Evolutionary conservation across 2,797 vertebrate species (phyloP), one percentile per base, ranked within the genome.

Genomic region (Huso huso): DNA sequence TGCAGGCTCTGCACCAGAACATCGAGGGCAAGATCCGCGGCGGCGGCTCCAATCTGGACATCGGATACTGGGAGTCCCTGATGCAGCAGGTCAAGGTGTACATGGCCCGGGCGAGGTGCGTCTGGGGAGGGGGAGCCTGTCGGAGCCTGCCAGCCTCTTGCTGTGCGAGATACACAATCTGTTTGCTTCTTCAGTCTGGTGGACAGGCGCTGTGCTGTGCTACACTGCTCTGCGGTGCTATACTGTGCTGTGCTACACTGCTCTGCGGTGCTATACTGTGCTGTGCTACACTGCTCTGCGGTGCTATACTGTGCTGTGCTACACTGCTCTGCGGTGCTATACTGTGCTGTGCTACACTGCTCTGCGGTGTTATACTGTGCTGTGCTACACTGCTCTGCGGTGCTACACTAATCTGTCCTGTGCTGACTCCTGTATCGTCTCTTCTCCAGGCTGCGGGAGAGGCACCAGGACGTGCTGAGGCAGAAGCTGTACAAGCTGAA

Each of bases 401-500:
- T 37, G 23, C 23, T 37, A 37, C 23, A 37, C 23, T 3, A 13
- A 13, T 48, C 9, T 18, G 10, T 60, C 1, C n/a, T 6, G 10
- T 2, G 10, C 6, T 61, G 48, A 8, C 51, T 53, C 51, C 11
- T 70, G 63, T 67, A 1, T 69, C 7, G 0, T 66, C 1, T 0
- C 10, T 11, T 0, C 51, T 0, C 0, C 78, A 99, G 96, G 82
- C 70, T 99, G 71, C 88, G 97, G 7, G 97, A 99, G 79, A 87
- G 97, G 18, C 97, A 99, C 80, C 97, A 99, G 84, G 97, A 97
- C 0, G 94, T 99, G 64, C 82, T 99, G 75, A 92, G 96, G 2
- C 97, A 98, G 86, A 99, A 99, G 72, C 87, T 99, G 59, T 99
- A 94, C 82, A 98, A 97, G 70, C 78, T 99, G 76, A 99, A 99